A percentile compares a stretch with the other conserved stretches of the same genome.
phyloP scores from a whole-genome alignment of 2,888 invertebrate genomes.

The Gastrophysa polygoni region DNA sequence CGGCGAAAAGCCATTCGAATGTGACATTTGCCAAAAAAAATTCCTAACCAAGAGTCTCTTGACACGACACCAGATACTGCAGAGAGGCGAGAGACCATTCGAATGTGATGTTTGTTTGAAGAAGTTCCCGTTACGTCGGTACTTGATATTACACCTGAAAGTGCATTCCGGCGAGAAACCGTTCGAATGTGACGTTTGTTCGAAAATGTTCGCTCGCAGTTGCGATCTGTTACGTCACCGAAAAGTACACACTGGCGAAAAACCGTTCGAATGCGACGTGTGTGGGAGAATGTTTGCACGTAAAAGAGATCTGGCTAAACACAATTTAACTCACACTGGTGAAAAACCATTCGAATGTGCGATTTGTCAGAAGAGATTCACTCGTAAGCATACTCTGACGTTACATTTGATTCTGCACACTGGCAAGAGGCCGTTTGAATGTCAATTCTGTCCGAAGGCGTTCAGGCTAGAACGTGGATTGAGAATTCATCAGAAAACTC shows the following conservation, averaged over 20 bases:
- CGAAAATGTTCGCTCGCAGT: conserved; percentile 48
- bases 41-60: conserved; percentile 32
- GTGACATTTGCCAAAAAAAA: conserved; percentile 30
- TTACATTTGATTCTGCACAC: conserved; percentile 35
- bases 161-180: conserved; percentile 51
- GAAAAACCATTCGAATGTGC: conserved; percentile 28
- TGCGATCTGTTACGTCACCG: conserved; percentile 52
- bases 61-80: no score
- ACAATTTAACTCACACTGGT: conserved; percentile 46
- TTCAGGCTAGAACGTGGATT: no score
- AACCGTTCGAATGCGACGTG: not conserved
- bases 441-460: conserved; percentile 41
- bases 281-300: conserved; percentile 6
- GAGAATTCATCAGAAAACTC: no score
- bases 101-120: no score
- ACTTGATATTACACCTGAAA: conserved; percentile 47
- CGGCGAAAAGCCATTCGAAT: conserved; percentile 39
- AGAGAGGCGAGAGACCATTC: no score
- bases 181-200: conserved; percentile 47
- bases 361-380: conserved; percentile 39
- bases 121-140: no score
- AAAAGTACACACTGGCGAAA: conserved; percentile 50
- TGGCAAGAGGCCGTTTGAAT: no score
- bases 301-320: conserved; percentile 4
- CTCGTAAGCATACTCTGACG: conserved; percentile 31